Percentiles rank a stretch among this genome's conserved stretches.
phyloP scores from a whole-genome alignment of 2,888 invertebrate species.

The Rhodophaea formosa region DNA sequence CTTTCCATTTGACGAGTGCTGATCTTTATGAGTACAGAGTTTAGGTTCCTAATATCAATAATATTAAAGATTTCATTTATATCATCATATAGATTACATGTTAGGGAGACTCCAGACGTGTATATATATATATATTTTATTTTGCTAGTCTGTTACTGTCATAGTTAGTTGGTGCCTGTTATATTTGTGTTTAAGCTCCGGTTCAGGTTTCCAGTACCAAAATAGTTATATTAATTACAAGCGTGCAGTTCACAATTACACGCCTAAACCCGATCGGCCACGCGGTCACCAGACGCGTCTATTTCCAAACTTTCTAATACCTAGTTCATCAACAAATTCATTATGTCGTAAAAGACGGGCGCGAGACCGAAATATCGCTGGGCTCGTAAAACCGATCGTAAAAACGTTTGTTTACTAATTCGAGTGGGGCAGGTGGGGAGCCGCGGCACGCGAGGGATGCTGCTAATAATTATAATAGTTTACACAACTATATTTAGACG shows the following conservation, averaged over 20 bases:
- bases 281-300: slow-evolving; percentile 70
- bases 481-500: slow-evolving; percentile 28
- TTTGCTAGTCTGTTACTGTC: too few relatives aligned
- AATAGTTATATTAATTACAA: too few relatives aligned
- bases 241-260: neutral
- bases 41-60: too few relatives aligned
- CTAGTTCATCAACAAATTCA: slow-evolving; percentile 81
- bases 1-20: too few relatives aligned
- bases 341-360: slow-evolving; percentile 79
- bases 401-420: slow-evolving; percentile 82
- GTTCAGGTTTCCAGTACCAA: too few relatives aligned
- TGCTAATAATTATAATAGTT: slow-evolving; percentile 62
- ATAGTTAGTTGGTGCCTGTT: too few relatives aligned
- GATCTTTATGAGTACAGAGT: too few relatives aligned
- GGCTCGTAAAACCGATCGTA: slow-evolving; percentile 79
- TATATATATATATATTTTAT: too few relatives aligned
- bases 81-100: too few relatives aligned
- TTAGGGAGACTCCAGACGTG: too few relatives aligned
- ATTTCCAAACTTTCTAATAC: slow-evolving; percentile 79
- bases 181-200: too few relatives aligned
- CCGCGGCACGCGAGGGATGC: slow-evolving; percentile 63
- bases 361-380: slow-evolving; percentile 80
- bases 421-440: slow-evolving; percentile 76
- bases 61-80: too few relatives aligned
- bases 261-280: neutral